Base-by-base conservation (phyloP, 1,140 invertebrate species). In the Psix sp. region DNA sequence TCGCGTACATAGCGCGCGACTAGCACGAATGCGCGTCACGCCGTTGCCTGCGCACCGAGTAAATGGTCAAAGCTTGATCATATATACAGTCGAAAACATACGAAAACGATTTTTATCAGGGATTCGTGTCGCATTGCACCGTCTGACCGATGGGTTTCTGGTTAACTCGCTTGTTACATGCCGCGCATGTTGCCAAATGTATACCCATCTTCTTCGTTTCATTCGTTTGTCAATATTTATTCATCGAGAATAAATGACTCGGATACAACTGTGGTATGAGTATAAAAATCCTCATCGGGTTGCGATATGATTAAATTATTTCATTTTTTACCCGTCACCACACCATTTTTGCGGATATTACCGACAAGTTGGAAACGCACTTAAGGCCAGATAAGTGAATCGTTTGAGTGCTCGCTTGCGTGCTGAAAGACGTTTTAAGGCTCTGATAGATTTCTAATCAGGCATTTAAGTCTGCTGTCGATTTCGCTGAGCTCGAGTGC, bases 141-240 rank as follows among this genome's bases (percentile, higher is more conserved):
- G 59, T 49, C 60, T 57, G 68, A 72, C 60, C 57, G 51, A 71
- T 51, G 54, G 29, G 36, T 57, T 54, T 63, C 56, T 57, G 29
- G 48, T 57, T 57, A 38, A 62, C 67, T 56, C 59, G 38, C 59
- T 72, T 72, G 43, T 72, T 72, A 65, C 65, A 60, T 51, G 46
- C 40, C 26, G 6, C 33, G 40, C 52, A 72, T 59, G 59, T 72
- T 57, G 43, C 29, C 9, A n/a, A 29, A 29, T 18, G 24, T 17
- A 39, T 36, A 40, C 31, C 6, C 11, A 5, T 29, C 14, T 31
- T 26, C 24, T 7, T n/a, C n/a, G 48, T 35, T 60, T 60, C 29
- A 48, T 54, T 17, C 52, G 45, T 52, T 39, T 40, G 52, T 73
- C 60, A 73, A 73, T 54, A 59, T 73, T 65, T 73, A 60, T 73